Evolutionary conservation across 2,888 invertebrate species (phyloP).

Genomic region (Ophraella communa): DNA sequence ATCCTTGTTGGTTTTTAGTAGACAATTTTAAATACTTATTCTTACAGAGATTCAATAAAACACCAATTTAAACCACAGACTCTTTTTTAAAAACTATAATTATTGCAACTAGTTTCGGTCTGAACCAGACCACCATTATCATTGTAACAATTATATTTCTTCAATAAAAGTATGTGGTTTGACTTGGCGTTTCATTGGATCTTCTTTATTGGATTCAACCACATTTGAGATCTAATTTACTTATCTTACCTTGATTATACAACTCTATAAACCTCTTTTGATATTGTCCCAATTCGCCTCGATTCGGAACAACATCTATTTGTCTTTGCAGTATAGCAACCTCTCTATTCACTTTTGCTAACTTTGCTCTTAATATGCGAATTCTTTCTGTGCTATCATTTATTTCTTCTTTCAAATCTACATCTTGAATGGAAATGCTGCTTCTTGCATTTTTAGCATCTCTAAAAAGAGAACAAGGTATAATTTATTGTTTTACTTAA

Average conservation of each 20-base stretch:
- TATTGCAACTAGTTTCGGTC: too few species aligned
- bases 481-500: background rate
- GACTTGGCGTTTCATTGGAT: too few species aligned
- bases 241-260: constrained; percentile 85
- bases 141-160: too few species aligned
- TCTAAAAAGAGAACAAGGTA: constrained; percentile 46
- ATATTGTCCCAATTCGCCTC: constrained; percentile 93
- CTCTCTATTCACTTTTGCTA: constrained; percentile 81
- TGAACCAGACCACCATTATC: too few species aligned
- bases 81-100: too few species aligned
- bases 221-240: too few species aligned
- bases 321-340: constrained; percentile 83
- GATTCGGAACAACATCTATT: constrained; percentile 90
- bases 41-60: too few species aligned
- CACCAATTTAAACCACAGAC: too few species aligned
- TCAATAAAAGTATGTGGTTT: too few species aligned
- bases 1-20: too few species aligned
- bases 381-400: constrained; percentile 70
- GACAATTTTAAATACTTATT: too few species aligned
- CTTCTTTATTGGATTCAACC: too few species aligned
- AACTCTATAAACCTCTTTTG: constrained; percentile 94
- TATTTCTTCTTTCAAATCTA: constrained; percentile 61
- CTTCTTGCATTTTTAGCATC: constrained; percentile 59
- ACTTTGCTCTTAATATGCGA: constrained; percentile 67
- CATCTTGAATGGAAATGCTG: constrained; percentile 57